A percentile compares a stretch with the other conserved stretches of the same genome.
phyloP scores from a whole-genome alignment of 1,140 invertebrate species.

The Sitodiplosis mosellana region DNA sequence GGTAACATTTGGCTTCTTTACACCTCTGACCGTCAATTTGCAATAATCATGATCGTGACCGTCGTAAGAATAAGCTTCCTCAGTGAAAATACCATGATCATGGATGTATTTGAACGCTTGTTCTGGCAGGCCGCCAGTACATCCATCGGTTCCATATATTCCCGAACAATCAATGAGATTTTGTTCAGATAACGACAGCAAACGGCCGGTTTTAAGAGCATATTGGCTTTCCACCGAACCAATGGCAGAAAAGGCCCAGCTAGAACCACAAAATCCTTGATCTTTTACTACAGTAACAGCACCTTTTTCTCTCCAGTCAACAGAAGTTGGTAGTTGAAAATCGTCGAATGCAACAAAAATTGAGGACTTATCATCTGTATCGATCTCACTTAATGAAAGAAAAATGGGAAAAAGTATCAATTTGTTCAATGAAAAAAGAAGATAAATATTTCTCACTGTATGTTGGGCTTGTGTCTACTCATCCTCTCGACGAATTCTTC shows the following conservation, averaged over 20 bases:
- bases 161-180: constrained; percentile 46
- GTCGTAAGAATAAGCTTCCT: constrained; percentile 30
- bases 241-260: no score
- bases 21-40: constrained; percentile 31
- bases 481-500: no score
- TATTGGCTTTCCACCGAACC: constrained; percentile 48
- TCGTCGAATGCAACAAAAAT: no score
- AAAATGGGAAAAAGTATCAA: no score
- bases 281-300: no score
- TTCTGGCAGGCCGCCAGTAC: constrained; percentile 44
- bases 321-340: constrained; percentile 15
- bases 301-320: constrained; percentile 42
- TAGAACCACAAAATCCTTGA: no score
- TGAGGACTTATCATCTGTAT: no score
- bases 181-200: constrained; percentile 45
- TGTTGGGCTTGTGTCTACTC: no score
- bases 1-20: constrained; percentile 71
- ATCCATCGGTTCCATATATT: constrained; percentile 39
- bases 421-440: no score
- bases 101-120: constrained; percentile 49
- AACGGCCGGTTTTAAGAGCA: constrained; percentile 31
- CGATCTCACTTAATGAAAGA: no score
- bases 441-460: no score
- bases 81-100: constrained; percentile 36
- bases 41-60: constrained; percentile 32